A percentile compares a stretch with the other conserved stretches of the same genome.
These are phyloP conservation scores for Apotomis turbidana DNA, from an alignment of 2,888 invertebrate genomes.

Conservation along the genomic window DNA sequence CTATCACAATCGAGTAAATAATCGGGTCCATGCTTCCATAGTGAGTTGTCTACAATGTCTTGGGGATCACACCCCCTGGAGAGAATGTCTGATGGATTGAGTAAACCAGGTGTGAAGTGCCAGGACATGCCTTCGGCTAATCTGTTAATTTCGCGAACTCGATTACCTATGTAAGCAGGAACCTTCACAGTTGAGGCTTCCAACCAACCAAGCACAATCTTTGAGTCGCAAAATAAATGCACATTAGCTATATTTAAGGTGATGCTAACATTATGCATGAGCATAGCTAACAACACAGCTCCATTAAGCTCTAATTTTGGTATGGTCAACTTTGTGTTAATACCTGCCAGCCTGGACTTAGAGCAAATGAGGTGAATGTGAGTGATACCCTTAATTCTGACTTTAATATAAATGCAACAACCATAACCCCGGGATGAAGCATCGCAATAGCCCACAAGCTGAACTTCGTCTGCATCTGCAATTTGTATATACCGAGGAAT, in stretches of 20 bases:
- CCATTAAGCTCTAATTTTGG: conserved; percentile 1
- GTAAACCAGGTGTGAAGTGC: background rate
- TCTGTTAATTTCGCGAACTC: background rate
- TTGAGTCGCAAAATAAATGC: background rate
- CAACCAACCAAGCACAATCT: background rate
- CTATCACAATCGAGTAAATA: background rate
- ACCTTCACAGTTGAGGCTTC: background rate
- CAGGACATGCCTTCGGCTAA: background rate
- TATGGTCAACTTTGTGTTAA: background rate
- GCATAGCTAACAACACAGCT: background rate
- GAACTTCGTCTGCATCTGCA: too few relatives aligned
- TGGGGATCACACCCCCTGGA: background rate
- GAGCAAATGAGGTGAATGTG: conserved; percentile 2
- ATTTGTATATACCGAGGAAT: too few relatives aligned
- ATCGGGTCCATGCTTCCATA: background rate
- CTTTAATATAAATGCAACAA: background rate
- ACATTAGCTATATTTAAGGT: background rate
- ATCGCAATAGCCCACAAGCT: too few relatives aligned
- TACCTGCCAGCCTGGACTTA: background rate
- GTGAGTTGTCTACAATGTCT: background rate
- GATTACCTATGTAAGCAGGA: conserved; percentile 2
- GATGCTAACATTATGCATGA: background rate
- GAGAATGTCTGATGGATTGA: background rate
- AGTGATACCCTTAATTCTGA: background rate
- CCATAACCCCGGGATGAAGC: background rate